These are phyloP conservation scores for Bovichtus diacanthus DNA, from an alignment of 2,797 vertebrate genomes.

Conservation along the genomic window DNA sequence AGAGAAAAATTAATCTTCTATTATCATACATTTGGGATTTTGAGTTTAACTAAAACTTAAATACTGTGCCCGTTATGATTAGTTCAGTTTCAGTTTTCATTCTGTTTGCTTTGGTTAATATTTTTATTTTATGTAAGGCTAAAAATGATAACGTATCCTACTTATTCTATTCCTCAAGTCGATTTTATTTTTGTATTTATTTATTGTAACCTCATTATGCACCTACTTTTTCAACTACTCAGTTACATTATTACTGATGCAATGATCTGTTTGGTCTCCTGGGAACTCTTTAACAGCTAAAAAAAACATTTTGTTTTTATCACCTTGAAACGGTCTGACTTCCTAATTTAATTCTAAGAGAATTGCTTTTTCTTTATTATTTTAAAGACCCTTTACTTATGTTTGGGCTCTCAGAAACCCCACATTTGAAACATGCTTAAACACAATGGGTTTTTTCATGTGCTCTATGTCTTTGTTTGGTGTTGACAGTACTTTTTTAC, in stretches of 20 bases:
- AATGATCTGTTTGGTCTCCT: background rate
- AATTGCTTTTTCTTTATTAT: constrained; percentile 8
- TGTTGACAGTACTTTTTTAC: background rate
- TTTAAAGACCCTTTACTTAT: background rate
- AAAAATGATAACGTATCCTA: background rate
- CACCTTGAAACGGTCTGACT: background rate
- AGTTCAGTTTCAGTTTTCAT: background rate
- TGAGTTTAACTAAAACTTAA: background rate
- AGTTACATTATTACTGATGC: constrained; percentile 13
- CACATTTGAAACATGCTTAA: background rate
- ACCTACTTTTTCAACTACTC: background rate
- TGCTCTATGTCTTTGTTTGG: background rate
- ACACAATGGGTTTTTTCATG: background rate
- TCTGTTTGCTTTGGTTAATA: background rate
- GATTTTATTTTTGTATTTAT: background rate
- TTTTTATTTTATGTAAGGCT: background rate
- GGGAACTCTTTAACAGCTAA: background rate
- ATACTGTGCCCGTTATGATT: background rate
- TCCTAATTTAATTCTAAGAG: background rate
- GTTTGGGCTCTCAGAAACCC: background rate
- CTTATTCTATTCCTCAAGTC: background rate
- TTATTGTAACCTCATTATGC: constrained; percentile 2
- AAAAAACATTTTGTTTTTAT: background rate
- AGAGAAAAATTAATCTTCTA: constrained; percentile 2
- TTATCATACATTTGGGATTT: constrained; percentile 3